Evolutionary conservation across 2,888 invertebrate species (phyloP), one percentile per base, ranked within the genome.

Genomic region (Apomyelois bistriatella): DNA sequence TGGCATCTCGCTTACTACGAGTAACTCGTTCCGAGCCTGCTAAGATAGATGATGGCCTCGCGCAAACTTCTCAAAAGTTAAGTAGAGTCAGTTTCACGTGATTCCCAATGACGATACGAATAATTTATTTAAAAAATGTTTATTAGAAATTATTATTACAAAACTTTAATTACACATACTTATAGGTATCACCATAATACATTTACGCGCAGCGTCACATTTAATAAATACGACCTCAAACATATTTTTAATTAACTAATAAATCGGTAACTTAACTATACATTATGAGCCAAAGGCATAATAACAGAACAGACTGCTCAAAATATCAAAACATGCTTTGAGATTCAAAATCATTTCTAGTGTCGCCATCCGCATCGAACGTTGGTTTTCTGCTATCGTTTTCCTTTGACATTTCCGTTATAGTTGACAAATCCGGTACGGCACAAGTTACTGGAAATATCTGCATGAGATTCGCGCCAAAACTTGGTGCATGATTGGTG

Each of bases 371-470:
- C 4, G 59, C 46, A 22, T 67, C 66, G 6, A 66, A 51, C 9
- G 60, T 67, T 3, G 65, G 57, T 53, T 72, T 77, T 40, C 64
- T 68, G 42, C 74, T 78, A 43, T 71, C 72, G 58, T 68, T 75
- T 53, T 85, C 86, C 56, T 70, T 79, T 0, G 88, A 88, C 48
- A 64, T 64, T 71, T 90, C 90, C 1, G 89, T 78, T 4, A 90
- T 85, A 1, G 87, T 85, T 0, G 89, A 89, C 1, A 90, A 64
- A 58, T 90, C 64, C 0, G 90, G 90, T 1, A 90, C 68, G 1
- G 88, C 77, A 53, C 81, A 87, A 0, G 79, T 60, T 5, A 85
- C 56, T 1, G 87, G 85, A 46, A 89, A 90, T 35, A 90, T 58
- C 38, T 85, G 74, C 41, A 78, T 72, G 3, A 90, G 72, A 59